phyloP scores from a whole-genome alignment of 2,888 invertebrate genomes.

The Apocheima hispidaria region DNA sequence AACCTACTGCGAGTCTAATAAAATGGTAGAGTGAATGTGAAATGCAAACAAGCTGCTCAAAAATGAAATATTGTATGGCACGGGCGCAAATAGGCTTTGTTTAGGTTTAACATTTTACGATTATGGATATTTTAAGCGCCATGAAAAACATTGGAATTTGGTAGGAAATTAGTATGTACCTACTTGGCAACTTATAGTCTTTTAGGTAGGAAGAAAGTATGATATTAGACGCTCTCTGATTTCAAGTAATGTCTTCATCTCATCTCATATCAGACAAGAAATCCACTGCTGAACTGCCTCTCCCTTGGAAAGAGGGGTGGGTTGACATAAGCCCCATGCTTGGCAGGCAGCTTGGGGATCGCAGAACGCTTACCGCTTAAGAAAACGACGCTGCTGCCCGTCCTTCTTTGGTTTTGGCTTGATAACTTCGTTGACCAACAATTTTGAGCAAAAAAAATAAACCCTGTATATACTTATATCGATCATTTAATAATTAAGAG shows the following conservation, averaged over 20 bases:
- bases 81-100: conserved; percentile 12
- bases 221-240: not conserved
- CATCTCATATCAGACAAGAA: too few species aligned
- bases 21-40: conserved; percentile 11
- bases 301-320: too few species aligned
- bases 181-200: not conserved
- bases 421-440: not conserved
- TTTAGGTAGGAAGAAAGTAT: not conserved
- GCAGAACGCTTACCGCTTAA: too few species aligned
- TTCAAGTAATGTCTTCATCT: too few species aligned
- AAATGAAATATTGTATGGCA: conserved; percentile 10
- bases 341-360: too few species aligned
- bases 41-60: conserved; percentile 8
- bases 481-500: too few species aligned
- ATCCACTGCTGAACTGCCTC: too few species aligned
- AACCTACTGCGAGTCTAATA: conserved; percentile 28
- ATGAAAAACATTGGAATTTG: not conserved
- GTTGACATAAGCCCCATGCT: too few species aligned
- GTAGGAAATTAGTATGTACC: not conserved
- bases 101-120: conserved; percentile 5
- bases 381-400: too few species aligned
- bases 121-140: not conserved
- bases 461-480: too few species aligned
- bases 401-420: too few species aligned
- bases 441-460: not conserved